These are phyloP conservation scores for Oryctes rhinoceros DNA, from an alignment of 1,140 invertebrate species.

Conservation along the genomic window DNA sequence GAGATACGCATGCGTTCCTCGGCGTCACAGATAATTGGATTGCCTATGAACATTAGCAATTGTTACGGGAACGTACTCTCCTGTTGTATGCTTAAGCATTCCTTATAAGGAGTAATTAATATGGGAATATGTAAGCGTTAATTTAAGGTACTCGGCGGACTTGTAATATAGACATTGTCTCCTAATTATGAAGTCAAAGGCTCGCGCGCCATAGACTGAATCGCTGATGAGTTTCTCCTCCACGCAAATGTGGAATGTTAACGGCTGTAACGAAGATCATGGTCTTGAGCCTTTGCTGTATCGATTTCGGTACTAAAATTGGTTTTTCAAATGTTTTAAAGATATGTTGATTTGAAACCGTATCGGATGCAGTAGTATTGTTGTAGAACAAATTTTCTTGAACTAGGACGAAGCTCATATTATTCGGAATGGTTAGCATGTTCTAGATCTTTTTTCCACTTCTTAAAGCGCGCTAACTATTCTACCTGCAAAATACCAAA, in stretches of 20 bases:
- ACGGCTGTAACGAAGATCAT: background rate
- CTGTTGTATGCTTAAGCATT: background rate
- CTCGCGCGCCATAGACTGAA: background rate
- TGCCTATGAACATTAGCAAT: conserved; percentile 43
- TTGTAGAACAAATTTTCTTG: too few relatives aligned
- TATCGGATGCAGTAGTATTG: too few relatives aligned
- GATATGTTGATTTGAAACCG: too few relatives aligned
- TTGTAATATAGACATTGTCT: conserved; percentile 24
- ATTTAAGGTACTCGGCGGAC: background rate
- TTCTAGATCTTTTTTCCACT: too few relatives aligned
- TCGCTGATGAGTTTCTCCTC: background rate
- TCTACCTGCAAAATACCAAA: too few relatives aligned
- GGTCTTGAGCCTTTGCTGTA: background rate
- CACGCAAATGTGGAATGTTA: conserved; percentile 2
- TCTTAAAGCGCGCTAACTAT: too few relatives aligned
- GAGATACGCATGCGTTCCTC: conserved; percentile 44
- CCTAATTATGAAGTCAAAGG: conserved; percentile 13
- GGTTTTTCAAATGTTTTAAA: too few relatives aligned
- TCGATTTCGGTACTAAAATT: too few relatives aligned
- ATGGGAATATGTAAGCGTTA: conserved; percentile 26
- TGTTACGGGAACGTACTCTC: conserved; percentile 11
- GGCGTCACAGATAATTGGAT: conserved; percentile 45
- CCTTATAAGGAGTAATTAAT: conserved; percentile 30
- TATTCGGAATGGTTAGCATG: too few relatives aligned
- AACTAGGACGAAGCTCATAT: too few relatives aligned